Evolutionary conservation across 2,113 vertebrate species (phyloP), one percentile per base, ranked within the genome.

Genomic region (Onychostruthus taczanowskii): DNA sequence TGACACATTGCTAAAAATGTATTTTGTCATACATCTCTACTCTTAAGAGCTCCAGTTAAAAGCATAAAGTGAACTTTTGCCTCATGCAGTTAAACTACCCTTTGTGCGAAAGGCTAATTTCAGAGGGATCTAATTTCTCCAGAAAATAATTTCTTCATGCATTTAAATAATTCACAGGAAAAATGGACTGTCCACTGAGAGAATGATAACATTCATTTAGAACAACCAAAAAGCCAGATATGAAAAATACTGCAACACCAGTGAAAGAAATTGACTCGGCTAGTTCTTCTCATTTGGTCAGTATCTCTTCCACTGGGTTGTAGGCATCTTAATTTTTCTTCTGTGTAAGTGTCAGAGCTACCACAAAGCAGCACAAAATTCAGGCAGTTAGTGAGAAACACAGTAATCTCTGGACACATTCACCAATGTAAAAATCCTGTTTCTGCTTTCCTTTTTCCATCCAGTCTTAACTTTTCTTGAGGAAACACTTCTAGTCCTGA

Each of bases 131-230:
- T 62, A 62, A 80, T 43, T 85, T 83, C 28, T 50, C 49, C 59
- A 70, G 31, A 35, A 87, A 91, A 79, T 64, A 46, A 69, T 85
- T 95, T 82, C 68, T 86, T 37, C 50, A 74, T 15, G 3, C 19
- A 50, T 80, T 79, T 82, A 62, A 89, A 91, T 82, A 85, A 94
- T 90, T 73, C 62, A 91, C 67, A 74, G 44, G 52, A 53, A 95
- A 94, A 93, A 83, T 18, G 52, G 17, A 80, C 43, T 7, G 23
- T 70, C 70, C 43, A 11, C 67, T 28, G 37, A 77, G 37, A 87
- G 70, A 76, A 80, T 16, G 28, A 18, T 46, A 95, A 72, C 66
- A 68, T 76, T 84, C 17, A 16, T 76, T 90, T 74, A 84, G 37
- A 90, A 39, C 43, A 79, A 39, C n/a, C 26, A n/a, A 84, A 91